Base-by-base conservation (phyloP, 53 echinoderm and acorn worm genomes). In the Crossaster papposus region DNA sequence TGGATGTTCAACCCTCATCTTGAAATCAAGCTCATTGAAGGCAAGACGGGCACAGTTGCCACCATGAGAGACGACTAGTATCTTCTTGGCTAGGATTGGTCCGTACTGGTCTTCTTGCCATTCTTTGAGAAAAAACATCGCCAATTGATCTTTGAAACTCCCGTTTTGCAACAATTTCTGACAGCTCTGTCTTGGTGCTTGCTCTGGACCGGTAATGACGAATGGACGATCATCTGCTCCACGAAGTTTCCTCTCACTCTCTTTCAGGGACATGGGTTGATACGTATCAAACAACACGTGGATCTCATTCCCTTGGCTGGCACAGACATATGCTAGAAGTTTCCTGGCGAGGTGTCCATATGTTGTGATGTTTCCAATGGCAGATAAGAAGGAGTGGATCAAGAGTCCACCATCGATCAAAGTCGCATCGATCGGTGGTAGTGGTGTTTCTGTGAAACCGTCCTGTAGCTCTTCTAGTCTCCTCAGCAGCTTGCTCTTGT, bases 341-440 rank as follows among this genome's bases (percentile, higher is more conserved):
- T 29, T n/a, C 58, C 78, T 78, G 22, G 90, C 76, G n/a, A 95
- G 83, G 50, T 90, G 72, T 28, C 88, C 73, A n/a, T 71, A 71
- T 12, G 71, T 20, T 3, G 7, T 24, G 70, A 91, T 93, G 88
- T 87, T 91, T 20, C 91, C 79, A 83, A 94, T 91, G 5, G 89
- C 91, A 54, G 94, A 91, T 20, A 89, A 62, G 54, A 89, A 83
- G 37, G 85, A 85, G 55, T 93, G 94, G 28, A 93, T 70, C 70
- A 91, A 15, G 58, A 93, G 90, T 80, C 93, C 93, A 72, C 93
- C 93, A 81, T 93, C 93, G 76, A 93, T 91, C 80, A 91, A 51
- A 2, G 82, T 81, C 22, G 64, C 91, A 80, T 79, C 82, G 50
- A 76, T 71, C 12, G 24, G 31, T 4, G 29, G 31, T 15, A 85